These are phyloP conservation scores for Sylvilagus bachmani DNA, from an alignment of 2,113 vertebrate species.

Conservation along the genomic window DNA sequence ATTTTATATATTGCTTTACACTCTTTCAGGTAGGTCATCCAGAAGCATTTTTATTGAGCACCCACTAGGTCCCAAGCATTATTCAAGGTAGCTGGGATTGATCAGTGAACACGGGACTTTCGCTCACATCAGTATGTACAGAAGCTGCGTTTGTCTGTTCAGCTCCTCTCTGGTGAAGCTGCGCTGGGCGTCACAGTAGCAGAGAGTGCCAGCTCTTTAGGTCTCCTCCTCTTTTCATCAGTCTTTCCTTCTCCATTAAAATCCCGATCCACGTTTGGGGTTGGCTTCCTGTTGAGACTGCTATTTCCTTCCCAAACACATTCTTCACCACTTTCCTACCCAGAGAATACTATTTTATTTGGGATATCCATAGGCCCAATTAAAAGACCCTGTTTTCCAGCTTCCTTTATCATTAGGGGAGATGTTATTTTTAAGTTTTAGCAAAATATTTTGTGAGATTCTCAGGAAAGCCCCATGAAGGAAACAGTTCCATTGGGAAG, in stretches of 20 bases:
- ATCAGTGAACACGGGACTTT: neutral
- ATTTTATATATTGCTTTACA: neutral
- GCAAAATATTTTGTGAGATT: conserved; percentile 10
- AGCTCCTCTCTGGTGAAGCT: neutral
- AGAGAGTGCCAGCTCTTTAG: neutral
- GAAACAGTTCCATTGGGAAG: neutral
- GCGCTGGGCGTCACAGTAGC: neutral
- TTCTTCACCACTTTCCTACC: conserved; percentile 8
- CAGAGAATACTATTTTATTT: conserved; percentile 24
- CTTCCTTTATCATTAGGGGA: neutral
- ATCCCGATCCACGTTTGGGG: neutral
- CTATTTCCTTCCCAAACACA: neutral
- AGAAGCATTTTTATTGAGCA: neutral
- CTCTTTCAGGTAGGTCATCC: neutral
- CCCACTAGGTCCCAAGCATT: neutral
- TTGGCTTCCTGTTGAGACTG: conserved; percentile 7
- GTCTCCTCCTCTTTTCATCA: neutral
- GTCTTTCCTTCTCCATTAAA: neutral
- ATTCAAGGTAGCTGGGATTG: neutral
- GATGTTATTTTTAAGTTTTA: conserved; percentile 32
- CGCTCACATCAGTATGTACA: neutral
- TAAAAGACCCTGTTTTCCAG: neutral
- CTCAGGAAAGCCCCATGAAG: neutral
- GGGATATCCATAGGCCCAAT: neutral
- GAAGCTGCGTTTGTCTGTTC: neutral